Evolutionary conservation across 2,797 vertebrate genomes (phyloP), one percentile per base, ranked within the genome.

Genomic region (Bucorvus abyssinicus): DNA sequence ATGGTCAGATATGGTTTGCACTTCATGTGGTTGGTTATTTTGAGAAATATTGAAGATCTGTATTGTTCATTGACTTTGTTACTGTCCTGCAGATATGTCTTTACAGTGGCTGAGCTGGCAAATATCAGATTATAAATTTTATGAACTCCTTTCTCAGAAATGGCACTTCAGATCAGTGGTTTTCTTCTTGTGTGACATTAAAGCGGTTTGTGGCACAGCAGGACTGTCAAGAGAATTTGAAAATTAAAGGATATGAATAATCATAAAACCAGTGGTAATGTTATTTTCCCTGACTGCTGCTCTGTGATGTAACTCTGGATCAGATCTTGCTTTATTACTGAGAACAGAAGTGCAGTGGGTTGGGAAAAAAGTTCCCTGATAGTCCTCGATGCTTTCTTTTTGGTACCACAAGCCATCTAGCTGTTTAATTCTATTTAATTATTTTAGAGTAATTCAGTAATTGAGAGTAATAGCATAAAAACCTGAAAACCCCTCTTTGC

Each of bases 171-270:
- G 44, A 69, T 36, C 40, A 64, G 84, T 56, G 34, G 53, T 77
- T 94, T 93, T 89, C 68, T 94, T 94, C 68, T 75, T 53, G 56
- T 40, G 42, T 78, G 90, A 71, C 57, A 78, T 83, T 87, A 95
- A 87, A 61, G 71, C 32, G 80, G 42, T 85, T 84, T 85, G 87
- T 87, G 92, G 53, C 81, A 87, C 82, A 91, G 81, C 36, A 89
- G 40, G 56, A 64, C 59, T 87, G 71, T 89, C 87, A 89, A 80
- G 78, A 85, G 71, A 87, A 82, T 90, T 87, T 12, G 57, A 92
- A 90, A 94, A 92, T 93, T 56, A 89, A 34, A 68, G 50, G 45
- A 42, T 44, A 57, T 94, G 89, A 95, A 82, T 93, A 84, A 94
- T 83, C 68, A 22, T n/a, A 45, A 64, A 92, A 91, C 23, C 65